Evolutionary conservation across 2,888 invertebrate species (phyloP), one percentile per base, ranked within the genome.

Genomic region (Rhaphigaster nebulosa): DNA sequence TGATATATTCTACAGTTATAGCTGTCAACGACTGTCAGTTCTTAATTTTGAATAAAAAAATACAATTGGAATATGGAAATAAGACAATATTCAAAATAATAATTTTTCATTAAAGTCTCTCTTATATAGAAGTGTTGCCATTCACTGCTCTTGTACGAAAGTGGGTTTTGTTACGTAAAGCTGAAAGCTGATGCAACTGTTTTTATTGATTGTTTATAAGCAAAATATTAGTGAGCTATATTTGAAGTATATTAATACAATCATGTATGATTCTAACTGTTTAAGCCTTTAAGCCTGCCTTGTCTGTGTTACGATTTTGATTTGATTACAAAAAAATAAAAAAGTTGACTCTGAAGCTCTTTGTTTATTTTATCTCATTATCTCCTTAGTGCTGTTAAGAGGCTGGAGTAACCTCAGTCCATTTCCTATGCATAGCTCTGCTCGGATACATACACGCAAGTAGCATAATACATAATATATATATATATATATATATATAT

Each of bases 151-250:
- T 34, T 38, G 20, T 38, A 76, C 70, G 38, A 76, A 76, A 76
- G 34, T 76, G 34, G 70, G 70, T 76, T 76, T 76, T 38, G 38
- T 76, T 76, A 76, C 70, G 70, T 76, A 76, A 76, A 1, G 20
- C 18, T 38, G 10, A 76, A 38, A 76, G 70, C 70, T 76, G 70
- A 76, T 38, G 70, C 70, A 38, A 76, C 70, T 76, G 70, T 76
- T 38, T 65, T 65, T 76, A 38, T 76, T 76, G 38, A 76, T 38
- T 20, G 70, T 76, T 3, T 38, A 8, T 8, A 76, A 76, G 23
- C 38, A 76, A 76, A 76, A 76, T 76, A 38, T 76, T 38, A 76
- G 34, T 20, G 8, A 76, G 10, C 23, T 20, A 23, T 76, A 1
- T 8, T 1, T 38, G 8, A 76, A 76, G 6, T 23, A 38, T 38